A percentile compares a stretch with the other conserved stretches of the same genome.
phyloP scores from a whole-genome alignment of 1,140 invertebrate species.

The Reticulitermes speratus region DNA sequence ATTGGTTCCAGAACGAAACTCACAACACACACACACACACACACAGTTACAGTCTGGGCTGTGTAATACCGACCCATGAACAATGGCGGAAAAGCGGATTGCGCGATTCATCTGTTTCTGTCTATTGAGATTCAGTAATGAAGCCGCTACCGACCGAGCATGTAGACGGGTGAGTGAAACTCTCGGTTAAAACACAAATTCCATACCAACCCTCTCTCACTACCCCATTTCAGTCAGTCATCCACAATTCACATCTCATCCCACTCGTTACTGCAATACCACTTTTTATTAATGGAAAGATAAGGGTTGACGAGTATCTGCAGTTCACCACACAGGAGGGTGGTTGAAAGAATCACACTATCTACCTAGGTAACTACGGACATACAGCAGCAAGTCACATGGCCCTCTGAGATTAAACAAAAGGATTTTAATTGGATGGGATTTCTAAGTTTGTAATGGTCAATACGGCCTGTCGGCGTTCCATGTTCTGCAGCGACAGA shows the following conservation, averaged over 20 bases:
- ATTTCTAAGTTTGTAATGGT: neutral
- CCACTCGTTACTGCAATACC: slow-evolving; percentile 9
- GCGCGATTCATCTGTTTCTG: slow-evolving; percentile 29
- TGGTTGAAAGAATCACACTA: neutral
- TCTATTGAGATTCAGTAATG: slow-evolving; percentile 8
- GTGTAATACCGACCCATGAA: neutral
- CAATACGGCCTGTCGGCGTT: neutral
- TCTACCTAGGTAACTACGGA: neutral
- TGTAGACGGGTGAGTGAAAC: neutral
- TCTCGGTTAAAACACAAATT: neutral
- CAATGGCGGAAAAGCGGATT: slow-evolving; percentile 30
- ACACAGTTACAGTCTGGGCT: neutral
- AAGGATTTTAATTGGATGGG: slow-evolving; percentile 2
- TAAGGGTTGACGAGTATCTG: slow-evolving; percentile 5
- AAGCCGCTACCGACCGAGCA: neutral
- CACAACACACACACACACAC: neutral
- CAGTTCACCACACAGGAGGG: neutral
- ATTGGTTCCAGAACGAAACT: neutral
- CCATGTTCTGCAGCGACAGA: neutral
- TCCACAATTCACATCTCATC: neutral
- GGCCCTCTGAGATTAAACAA: neutral
- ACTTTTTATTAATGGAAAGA: slow-evolving; percentile 7
- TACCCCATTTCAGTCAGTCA: neutral
- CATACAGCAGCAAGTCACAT: neutral
- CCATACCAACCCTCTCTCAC: neutral